A percentile compares a stretch with the other conserved stretches of the same genome.
Conservation (phyloP, 2,797 vertebrate genomes). For the Acestrorhynchus altus region DNA sequence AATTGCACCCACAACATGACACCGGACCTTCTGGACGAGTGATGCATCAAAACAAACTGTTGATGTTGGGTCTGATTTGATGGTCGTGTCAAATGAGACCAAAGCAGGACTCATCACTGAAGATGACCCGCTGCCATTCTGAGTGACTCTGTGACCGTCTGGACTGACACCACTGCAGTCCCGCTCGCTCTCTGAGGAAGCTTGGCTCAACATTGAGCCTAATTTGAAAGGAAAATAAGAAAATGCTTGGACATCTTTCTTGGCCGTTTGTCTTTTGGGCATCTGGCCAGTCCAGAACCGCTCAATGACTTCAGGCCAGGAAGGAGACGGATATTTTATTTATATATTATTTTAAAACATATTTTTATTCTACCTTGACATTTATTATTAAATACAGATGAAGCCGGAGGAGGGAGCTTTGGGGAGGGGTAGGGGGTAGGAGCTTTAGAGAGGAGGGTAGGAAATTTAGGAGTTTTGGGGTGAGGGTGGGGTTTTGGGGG, state of each 20-base stretch:
- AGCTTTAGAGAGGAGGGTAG: too few species aligned
- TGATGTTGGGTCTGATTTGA: too few species aligned
- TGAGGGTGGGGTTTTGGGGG: too few species aligned
- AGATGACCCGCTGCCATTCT: neutral
- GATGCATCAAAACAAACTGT: too few species aligned
- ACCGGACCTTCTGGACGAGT: too few species aligned
- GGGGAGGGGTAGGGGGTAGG: too few species aligned
- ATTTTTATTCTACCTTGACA: conserved; percentile 58
- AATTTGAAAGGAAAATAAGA: neutral
- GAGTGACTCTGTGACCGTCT: conserved; percentile 41
- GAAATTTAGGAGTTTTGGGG: too few species aligned
- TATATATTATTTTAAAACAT: neutral
- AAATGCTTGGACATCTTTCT: neutral
- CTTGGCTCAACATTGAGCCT: too few species aligned
- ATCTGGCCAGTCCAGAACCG: conserved; percentile 55
- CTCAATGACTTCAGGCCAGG: conserved; percentile 57
- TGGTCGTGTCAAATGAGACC: too few species aligned
- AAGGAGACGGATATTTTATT: conserved; percentile 20
- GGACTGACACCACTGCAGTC: neutral
- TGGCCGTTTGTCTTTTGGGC: conserved; percentile 67
- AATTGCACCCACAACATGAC: too few species aligned
- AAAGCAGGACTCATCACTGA: too few species aligned
- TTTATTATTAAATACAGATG: conserved; percentile 66
- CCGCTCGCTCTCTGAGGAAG: neutral
- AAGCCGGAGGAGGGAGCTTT: too few species aligned